Percentiles rank a stretch among this genome's conserved stretches.
Evolutionary conservation across 2,888 invertebrate genomes (phyloP).

Genomic region (Dinocampus coccinellae): DNA sequence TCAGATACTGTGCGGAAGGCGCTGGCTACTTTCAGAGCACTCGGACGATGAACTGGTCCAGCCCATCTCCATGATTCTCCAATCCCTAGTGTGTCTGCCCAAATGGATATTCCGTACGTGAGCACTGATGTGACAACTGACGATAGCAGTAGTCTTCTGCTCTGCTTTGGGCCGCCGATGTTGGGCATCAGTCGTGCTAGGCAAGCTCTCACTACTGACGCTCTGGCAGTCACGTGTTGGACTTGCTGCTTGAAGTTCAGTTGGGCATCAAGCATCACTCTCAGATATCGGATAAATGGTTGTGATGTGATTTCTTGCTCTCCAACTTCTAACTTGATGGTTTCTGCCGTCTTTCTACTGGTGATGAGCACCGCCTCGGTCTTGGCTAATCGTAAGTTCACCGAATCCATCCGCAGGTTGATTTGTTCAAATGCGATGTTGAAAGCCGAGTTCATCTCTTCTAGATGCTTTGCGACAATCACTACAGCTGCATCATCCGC

Average conservation of each 20-base stretch:
- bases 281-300: slow-evolving; percentile 45
- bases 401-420: slow-evolving; percentile 13
- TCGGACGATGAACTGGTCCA: slow-evolving; percentile 33
- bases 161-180: slow-evolving; percentile 42
- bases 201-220: slow-evolving; percentile 24
- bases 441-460: slow-evolving; percentile 17
- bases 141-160: slow-evolving; percentile 37
- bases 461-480: slow-evolving; percentile 33
- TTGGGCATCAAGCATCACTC: slow-evolving; percentile 43
- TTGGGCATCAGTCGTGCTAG: slow-evolving; percentile 46
- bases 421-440: slow-evolving; percentile 8
- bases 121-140: slow-evolving; percentile 41
- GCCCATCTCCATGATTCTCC: slow-evolving; percentile 17
- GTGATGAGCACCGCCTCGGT: slow-evolving; percentile 45
- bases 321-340: slow-evolving; percentile 28
- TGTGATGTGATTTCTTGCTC: slow-evolving; percentile 38
- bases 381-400: slow-evolving; percentile 51
- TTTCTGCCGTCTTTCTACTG: slow-evolving; percentile 37
- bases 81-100: slow-evolving; percentile 31
- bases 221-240: slow-evolving; percentile 30
- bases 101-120: slow-evolving; percentile 42
- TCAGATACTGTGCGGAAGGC: slow-evolving; percentile 41
- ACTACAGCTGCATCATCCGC: slow-evolving; percentile 38
- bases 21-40: slow-evolving; percentile 34
- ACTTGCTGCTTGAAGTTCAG: slow-evolving; percentile 40